Percentiles rank a stretch among this genome's conserved stretches.
Conservation (phyloP, 2,888 invertebrate genomes). For the Lycia hirtaria region DNA sequence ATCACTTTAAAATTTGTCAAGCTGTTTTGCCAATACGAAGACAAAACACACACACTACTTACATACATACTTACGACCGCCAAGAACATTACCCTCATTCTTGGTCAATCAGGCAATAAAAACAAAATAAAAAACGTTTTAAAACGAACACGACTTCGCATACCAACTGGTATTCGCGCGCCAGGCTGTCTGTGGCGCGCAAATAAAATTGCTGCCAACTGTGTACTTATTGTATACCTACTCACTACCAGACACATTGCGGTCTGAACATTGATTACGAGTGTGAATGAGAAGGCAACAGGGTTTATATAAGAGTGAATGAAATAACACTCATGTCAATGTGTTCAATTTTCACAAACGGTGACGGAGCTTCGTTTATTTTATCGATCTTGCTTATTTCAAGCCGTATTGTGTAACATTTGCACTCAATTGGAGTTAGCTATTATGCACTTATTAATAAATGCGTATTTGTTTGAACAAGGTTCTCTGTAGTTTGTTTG, state of each 20-base stretch:
- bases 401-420: neutral
- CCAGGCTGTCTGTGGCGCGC: constrained; percentile 71
- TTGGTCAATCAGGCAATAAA: no score
- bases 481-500: no score
- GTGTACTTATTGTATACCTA: constrained; percentile 43
- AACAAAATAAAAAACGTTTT: constrained; percentile 30
- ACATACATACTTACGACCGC: no score
- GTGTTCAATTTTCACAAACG: neutral
- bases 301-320: neutral
- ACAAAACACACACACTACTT: no score
- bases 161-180: constrained; percentile 69
- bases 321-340: constrained; percentile 18
- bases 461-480: no score
- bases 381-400: constrained; percentile 1
- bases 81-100: no score
- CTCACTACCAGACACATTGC: constrained; percentile 21
- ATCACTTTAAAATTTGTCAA: no score
- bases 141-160: constrained; percentile 35
- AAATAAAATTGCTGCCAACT: constrained; percentile 63
- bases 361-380: constrained; percentile 12
- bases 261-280: constrained; percentile 1
- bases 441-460: no score
- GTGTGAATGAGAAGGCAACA: neutral
- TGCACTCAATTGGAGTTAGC: no score
- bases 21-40: no score